Percentiles rank a stretch among this genome's conserved stretches.
These are phyloP conservation scores for Ophonus ardosiacus DNA, from an alignment of 2,888 invertebrate species.

Conservation along the genomic window DNA sequence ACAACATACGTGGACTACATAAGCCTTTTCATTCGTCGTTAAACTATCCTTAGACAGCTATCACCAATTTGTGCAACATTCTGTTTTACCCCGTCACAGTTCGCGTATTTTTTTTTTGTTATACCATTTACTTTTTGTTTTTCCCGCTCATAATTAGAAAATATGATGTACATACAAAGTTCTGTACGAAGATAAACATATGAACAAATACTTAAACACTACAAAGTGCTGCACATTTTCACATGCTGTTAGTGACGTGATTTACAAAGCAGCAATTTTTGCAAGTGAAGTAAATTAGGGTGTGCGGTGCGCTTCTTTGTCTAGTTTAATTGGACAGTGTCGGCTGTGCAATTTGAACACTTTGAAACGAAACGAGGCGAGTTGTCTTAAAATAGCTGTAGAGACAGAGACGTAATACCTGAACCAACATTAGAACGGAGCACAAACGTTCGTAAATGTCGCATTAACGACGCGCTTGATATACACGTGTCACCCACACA, in stretches of 20 bases:
- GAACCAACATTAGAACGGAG: conserved; percentile 19
- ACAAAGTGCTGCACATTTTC: too few relatives aligned
- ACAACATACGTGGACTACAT: too few relatives aligned
- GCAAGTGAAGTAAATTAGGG: neutral
- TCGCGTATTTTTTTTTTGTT: too few relatives aligned
- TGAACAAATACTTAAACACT: too few relatives aligned
- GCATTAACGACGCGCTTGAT: conserved; percentile 25
- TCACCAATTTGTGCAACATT: too few relatives aligned
- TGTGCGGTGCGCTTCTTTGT: neutral
- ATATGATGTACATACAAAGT: too few relatives aligned
- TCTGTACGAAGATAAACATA: too few relatives aligned
- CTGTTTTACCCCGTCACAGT: too few relatives aligned
- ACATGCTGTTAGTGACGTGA: neutral
- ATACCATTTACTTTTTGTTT: too few relatives aligned
- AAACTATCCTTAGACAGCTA: too few relatives aligned
- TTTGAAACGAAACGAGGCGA: neutral
- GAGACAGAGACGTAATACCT: conserved; percentile 23
- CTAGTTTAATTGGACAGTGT: conserved; percentile 13
- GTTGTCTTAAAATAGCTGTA: conserved; percentile 33
- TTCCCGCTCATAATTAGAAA: too few relatives aligned
- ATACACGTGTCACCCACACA: conserved; percentile 27
- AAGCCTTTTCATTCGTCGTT: too few relatives aligned
- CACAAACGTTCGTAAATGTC: conserved; percentile 44
- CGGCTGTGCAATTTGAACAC: conserved; percentile 4
- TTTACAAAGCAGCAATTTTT: neutral